phyloP scores from a whole-genome alignment of 2,888 invertebrate genomes.

The Eilema sororculum region DNA sequence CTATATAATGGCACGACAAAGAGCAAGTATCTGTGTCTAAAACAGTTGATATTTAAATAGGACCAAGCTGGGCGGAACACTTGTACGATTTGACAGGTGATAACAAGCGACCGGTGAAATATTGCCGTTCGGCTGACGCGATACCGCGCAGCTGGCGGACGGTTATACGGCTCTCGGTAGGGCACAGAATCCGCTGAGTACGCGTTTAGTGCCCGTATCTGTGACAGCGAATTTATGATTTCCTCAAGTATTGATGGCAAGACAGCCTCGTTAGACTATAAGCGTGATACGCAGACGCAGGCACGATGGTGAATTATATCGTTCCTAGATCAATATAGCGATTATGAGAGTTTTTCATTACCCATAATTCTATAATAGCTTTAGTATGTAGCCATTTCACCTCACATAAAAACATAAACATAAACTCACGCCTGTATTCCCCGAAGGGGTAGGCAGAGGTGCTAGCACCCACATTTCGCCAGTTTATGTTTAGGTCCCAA shows the following conservation, averaged over 20 bases:
- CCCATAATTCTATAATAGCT: neutral
- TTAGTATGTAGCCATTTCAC: too few relatives aligned
- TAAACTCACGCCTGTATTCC: too few relatives aligned
- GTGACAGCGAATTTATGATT: slow-evolving; percentile 53
- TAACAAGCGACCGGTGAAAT: slow-evolving; percentile 78
- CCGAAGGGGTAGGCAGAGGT: too few relatives aligned
- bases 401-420: too few relatives aligned
- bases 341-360: neutral
- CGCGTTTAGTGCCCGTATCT: slow-evolving; percentile 48
- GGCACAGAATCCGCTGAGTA: slow-evolving; percentile 47
- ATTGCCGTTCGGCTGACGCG: slow-evolving; percentile 67
- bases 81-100: slow-evolving; percentile 85
- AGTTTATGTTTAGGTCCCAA: neutral
- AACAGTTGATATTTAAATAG: slow-evolving; percentile 83
- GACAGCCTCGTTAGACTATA: slow-evolving; percentile 9
- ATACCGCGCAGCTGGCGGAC: slow-evolving; percentile 73
- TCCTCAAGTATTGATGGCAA: slow-evolving; percentile 39
- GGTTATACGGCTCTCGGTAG: slow-evolving; percentile 56
- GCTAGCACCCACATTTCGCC: too few relatives aligned
- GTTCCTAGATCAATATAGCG: neutral
- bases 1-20: slow-evolving; percentile 58
- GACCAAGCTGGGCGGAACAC: slow-evolving; percentile 79
- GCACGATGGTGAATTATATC: neutral
- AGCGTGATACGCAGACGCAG: neutral
- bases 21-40: slow-evolving; percentile 73